Evolutionary conservation across 2,888 invertebrate genomes (phyloP).

Genomic region (Onchidella celtica): DNA sequence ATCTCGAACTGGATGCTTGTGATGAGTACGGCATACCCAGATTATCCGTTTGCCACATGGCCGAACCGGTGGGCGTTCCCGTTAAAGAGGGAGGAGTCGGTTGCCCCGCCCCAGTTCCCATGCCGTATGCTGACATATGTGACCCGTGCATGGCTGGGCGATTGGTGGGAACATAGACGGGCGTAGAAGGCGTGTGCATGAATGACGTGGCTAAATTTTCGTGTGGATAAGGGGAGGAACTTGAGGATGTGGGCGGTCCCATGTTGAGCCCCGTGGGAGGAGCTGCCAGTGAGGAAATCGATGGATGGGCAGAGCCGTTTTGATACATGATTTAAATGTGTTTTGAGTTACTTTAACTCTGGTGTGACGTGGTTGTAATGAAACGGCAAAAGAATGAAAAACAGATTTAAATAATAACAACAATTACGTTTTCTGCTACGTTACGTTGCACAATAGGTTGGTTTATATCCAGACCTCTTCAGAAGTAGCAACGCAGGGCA

Average conservation of each 20-base stretch:
- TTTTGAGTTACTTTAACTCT: too few relatives aligned
- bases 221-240: slow-evolving; percentile 46
- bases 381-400: too few relatives aligned
- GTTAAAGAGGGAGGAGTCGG: slow-evolving; percentile 48
- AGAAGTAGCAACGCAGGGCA: too few relatives aligned
- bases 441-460: too few relatives aligned
- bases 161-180: slow-evolving; percentile 74
- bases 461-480: too few relatives aligned
- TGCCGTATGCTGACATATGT: slow-evolving; percentile 42
- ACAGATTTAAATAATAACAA: too few relatives aligned
- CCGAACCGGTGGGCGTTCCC: slow-evolving; percentile 44
- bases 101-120: slow-evolving; percentile 30
- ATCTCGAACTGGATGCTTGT: slow-evolving; percentile 43
- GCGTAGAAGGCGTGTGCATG: slow-evolving; percentile 55
- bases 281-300: slow-evolving; percentile 9
- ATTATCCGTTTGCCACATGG: slow-evolving; percentile 69
- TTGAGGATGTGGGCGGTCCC: slow-evolving; percentile 32
- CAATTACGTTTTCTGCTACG: too few relatives aligned
- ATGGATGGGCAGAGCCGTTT: slow-evolving; percentile 26
- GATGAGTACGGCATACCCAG: slow-evolving; percentile 54
- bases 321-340: slow-evolving; percentile 20
- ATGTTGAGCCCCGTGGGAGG: slow-evolving; percentile 15
- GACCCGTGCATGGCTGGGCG: slow-evolving; percentile 60
- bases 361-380: too few relatives aligned
- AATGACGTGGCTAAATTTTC: slow-evolving; percentile 49